Evolutionary conservation across 2,888 invertebrate genomes (phyloP), one percentile per base, ranked within the genome.

Genomic region (Amblyjoppa fuscipennis): DNA sequence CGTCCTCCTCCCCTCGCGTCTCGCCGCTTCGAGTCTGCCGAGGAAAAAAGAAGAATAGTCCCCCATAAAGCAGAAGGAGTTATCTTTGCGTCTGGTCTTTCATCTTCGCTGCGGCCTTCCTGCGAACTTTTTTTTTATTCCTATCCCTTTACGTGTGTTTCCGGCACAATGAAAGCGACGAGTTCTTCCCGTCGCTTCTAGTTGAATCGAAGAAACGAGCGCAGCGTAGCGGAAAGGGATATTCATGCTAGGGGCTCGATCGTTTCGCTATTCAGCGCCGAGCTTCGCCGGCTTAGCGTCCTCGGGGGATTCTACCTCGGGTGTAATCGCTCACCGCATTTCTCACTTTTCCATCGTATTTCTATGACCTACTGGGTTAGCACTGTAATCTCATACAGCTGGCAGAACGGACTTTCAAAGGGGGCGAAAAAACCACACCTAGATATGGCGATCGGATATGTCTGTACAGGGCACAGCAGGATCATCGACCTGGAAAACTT

Each of bases 391-490:
- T 34, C 28, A 4, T 34, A 34, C 61, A 61, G 16, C 16, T 61
- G 61, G 28, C n/a, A 31, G 51, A n/a, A 11, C 31, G 11, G 49
- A 61, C 20, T 5, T 49, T 76, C 59, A 80, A 76, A 82, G 53
- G 34, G 61, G 61, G n/a, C 61, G 83, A 85, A 75, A 79, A 25
- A 83, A 82, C 91, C 91, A 92, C 93, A 95, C 95, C 95, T 95
- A 94, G 94, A 95, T 78, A 94, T 81, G 16, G 95, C 95, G 53
- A 95, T 94, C 13, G 95, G 95, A 91, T 93, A 95, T 16, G 95
- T 96, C 94, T 96, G 96, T 53, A 96, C 96, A 81, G 96, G 96
- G 92, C 96, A 96, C 87, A 96, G 94, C 90, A 96, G 92, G 92
- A 95, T 96, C 11, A 78, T 74, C 59, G 87, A 82, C 68, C 76